Conservation (phyloP, 2,888 invertebrate species). For the Melipona bicolor region DNA sequence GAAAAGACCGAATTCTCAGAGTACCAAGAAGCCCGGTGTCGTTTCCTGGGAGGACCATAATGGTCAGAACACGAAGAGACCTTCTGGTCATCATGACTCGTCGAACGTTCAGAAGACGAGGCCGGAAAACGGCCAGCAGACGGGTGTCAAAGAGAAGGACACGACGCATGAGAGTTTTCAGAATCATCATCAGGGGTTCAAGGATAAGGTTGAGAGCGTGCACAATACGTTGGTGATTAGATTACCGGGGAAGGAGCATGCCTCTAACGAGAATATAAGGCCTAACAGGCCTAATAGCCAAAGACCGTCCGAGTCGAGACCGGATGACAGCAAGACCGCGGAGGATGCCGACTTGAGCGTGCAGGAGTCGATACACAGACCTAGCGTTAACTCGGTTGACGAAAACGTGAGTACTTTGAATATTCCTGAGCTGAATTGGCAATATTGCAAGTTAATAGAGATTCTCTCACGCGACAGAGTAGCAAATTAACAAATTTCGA, state of each 20-base stretch:
- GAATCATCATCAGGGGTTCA: constrained; percentile 71
- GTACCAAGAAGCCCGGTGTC: constrained; percentile 11
- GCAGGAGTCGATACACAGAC: constrained; percentile 79
- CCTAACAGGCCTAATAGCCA: constrained; percentile 74
- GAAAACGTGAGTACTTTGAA: constrained; percentile 71
- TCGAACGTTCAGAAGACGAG: constrained; percentile 66
- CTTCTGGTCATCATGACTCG: constrained; percentile 51
- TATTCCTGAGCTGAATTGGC: not conserved
- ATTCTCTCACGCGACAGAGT: not conserved
- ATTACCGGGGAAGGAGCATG: constrained; percentile 79
- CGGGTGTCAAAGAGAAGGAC: constrained; percentile 41
- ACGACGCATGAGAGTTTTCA: constrained; percentile 8
- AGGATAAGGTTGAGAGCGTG: constrained; percentile 76
- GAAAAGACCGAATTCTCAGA: constrained; percentile 30
- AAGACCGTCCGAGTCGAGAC: constrained; percentile 75
- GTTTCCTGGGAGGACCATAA: not conserved
- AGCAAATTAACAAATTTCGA: not conserved
- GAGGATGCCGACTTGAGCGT: constrained; percentile 76
- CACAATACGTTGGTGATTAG: constrained; percentile 76
- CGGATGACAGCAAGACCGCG: constrained; percentile 74
- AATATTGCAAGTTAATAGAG: not conserved
- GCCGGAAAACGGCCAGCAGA: constrained; percentile 55
- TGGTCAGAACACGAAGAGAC: constrained; percentile 55
- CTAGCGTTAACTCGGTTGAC: constrained; percentile 77
- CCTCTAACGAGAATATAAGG: constrained; percentile 52